Evolutionary conservation across 92 coral and sea anemone genomes (phyloP), one percentile per base, ranked within the genome.

Genomic region (Hydrozoanthus gracilis): DNA sequence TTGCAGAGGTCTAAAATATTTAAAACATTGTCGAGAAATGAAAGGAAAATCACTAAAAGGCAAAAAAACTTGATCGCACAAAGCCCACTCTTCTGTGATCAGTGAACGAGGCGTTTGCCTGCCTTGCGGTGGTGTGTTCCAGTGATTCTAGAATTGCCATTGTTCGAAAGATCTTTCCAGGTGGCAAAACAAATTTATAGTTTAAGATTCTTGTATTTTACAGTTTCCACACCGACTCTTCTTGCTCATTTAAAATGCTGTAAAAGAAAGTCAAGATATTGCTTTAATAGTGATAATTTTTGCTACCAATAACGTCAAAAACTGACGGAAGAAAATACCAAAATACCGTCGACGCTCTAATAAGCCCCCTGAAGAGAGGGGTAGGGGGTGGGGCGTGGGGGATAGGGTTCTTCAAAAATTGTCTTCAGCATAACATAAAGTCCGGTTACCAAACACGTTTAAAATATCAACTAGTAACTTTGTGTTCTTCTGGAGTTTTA

Each of bases 1-100:
- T 35, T 68, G 45, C 12, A 5, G 44, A 68, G 13, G 48, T 27
- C 73, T 68, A 68, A 68, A 68, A 68, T 17, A 35, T 68, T 8
- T 68, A 68, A 68, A 68, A 68, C 47, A 68, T 6, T 68, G 73
- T 27, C 73, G 27, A 68, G 73, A 35, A 35, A 68, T 62, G 44
- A 35, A 68, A 68, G 44, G 3, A 6, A 5, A 35, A 9, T 7
- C 44, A 20, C 3, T 35, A 68, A 66, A 39, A 8, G 13, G 15
- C 48, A 68, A 48, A 7, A 68, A 68, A 35, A 68, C 44, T 68
- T 27, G 8, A 68, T 68, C 49, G 6, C 44, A 5, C 10, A 27
- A 27, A 16, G 44, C 27, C 45, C 27, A 66, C 18, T 68, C 73
- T 68, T 8, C 73, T 68, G 73, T 68, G 46, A 9, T 12, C 68